phyloP scores from a whole-genome alignment of 2,797 vertebrate species.

The Numenius phaeopus region DNA sequence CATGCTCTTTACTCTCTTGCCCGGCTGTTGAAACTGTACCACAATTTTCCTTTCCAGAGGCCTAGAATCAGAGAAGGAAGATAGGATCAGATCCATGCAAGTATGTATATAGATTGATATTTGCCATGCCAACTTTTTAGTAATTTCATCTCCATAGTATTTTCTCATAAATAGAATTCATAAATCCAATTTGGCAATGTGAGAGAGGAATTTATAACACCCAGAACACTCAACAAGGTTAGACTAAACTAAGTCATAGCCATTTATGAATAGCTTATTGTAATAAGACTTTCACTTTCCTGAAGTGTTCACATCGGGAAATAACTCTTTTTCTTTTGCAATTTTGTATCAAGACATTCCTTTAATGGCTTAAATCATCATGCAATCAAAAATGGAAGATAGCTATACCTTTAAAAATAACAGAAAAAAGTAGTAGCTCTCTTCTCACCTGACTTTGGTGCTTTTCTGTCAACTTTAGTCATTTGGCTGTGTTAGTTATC shows the following conservation, averaged over 20 bases:
- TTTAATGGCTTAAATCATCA: neutral
- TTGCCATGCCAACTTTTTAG: neutral
- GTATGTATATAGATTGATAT: neutral
- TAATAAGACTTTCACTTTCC: neutral
- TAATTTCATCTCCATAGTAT: neutral
- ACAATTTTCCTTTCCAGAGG: neutral
- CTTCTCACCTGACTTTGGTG: neutral
- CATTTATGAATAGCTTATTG: neutral
- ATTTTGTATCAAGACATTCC: neutral
- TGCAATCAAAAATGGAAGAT: neutral
- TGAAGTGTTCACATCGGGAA: neutral
- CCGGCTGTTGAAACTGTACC: neutral
- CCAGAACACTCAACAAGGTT: neutral
- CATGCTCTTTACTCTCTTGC: neutral
- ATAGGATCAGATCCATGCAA: fast-evolving
- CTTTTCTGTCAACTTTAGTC: neutral
- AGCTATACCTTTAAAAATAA: neutral
- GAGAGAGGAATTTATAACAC: neutral
- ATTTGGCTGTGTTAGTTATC: neutral
- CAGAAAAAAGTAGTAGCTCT: neutral
- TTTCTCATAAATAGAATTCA: neutral
- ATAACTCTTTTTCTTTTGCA: neutral
- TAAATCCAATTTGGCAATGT: neutral
- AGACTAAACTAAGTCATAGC: neutral
- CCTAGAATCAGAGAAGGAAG: neutral